These are phyloP conservation scores for Linnaemya tessellans DNA, from an alignment of 2,888 invertebrate genomes.

Conservation along the genomic window DNA sequence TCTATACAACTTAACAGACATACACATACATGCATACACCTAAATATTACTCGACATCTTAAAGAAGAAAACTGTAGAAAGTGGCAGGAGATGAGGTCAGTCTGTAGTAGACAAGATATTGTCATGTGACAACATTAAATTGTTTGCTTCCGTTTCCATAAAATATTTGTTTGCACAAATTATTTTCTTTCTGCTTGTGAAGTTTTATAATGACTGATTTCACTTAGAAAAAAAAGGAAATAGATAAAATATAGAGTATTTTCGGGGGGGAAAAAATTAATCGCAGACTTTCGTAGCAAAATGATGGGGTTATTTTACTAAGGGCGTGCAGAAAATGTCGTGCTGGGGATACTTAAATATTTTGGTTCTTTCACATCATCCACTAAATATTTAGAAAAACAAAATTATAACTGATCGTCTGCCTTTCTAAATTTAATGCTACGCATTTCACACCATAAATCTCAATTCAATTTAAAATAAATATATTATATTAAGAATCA, in stretches of 20 bases:
- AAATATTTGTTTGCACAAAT: conserved; percentile 34
- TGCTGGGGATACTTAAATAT: too few relatives aligned
- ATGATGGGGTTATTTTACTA: neutral
- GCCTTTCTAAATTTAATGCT: too few relatives aligned
- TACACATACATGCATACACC: too few relatives aligned
- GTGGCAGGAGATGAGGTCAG: conserved; percentile 24
- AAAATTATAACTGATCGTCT: too few relatives aligned
- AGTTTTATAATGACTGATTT: conserved; percentile 52
- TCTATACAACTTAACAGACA: neutral
- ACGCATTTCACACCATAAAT: too few relatives aligned
- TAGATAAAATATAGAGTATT: neutral
- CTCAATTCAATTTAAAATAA: too few relatives aligned
- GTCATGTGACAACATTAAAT: conserved; percentile 61
- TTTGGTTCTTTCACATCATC: too few relatives aligned
- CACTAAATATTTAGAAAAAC: too few relatives aligned
- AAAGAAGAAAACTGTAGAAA: neutral
- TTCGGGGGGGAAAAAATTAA: neutral
- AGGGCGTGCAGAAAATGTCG: too few relatives aligned
- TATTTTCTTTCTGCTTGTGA: conserved; percentile 5
- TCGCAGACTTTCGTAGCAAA: neutral
- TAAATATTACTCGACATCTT: neutral
- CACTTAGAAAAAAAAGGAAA: neutral
- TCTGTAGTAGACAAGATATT: conserved; percentile 13
- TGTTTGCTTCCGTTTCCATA: conserved; percentile 52
- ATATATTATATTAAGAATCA: too few relatives aligned